Evolutionary conservation across 92 coral and sea anemone genomes (phyloP).

Genomic region (Anthopleura xanthogrammica): DNA sequence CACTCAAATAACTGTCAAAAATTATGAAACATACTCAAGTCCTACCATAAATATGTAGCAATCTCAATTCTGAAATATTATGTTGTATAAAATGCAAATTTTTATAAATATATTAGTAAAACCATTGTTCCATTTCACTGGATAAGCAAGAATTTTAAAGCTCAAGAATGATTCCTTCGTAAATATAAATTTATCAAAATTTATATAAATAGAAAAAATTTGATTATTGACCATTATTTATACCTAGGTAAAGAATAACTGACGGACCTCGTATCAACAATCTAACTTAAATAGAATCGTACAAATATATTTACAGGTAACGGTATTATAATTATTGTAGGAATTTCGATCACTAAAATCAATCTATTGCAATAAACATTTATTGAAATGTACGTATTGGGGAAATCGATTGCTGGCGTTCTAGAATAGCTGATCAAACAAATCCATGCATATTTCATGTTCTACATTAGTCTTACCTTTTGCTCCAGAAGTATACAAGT

Average conservation of each 20-base stretch:
- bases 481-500: constrained; percentile 96
- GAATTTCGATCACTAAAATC: background rate
- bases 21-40: background rate
- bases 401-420: background rate
- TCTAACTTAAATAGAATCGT: background rate
- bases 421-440: constrained; percentile 20
- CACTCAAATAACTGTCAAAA: background rate
- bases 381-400: background rate
- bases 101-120: background rate
- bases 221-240: background rate
- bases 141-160: background rate
- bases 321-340: background rate
- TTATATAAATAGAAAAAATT: no score
- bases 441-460: constrained; percentile 11
- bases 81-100: background rate
- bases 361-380: background rate
- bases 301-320: background rate
- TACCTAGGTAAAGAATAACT: background rate
- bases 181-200: background rate
- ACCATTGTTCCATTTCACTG: background rate
- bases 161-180: background rate
- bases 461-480: constrained; percentile 63
- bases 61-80: no score
- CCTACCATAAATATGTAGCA: background rate
- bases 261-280: background rate